Conservation (phyloP, 2,113 vertebrate species). For the Scalopus aquaticus region DNA sequence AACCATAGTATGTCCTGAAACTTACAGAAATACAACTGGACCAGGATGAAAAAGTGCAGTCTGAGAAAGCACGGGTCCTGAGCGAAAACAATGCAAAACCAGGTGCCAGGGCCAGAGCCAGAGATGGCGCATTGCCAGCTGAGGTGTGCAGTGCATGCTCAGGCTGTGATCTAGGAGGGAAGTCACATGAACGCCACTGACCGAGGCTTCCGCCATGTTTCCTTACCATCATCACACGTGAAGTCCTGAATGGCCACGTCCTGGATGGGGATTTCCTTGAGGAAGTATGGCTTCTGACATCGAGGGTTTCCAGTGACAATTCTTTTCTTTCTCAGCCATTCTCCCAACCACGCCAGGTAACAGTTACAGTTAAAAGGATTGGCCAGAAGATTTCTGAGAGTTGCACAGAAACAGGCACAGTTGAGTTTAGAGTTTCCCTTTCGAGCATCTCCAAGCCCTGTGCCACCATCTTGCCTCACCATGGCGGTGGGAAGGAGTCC, state of each 20-base stretch:
- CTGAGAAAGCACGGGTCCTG: background rate
- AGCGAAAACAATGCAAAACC: background rate
- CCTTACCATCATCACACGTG: constrained; percentile 96
- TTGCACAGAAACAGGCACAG: background rate
- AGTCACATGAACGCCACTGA: rapidly evolving
- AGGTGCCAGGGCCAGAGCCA: background rate
- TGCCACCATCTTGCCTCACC: background rate
- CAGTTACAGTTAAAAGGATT: constrained; percentile 99
- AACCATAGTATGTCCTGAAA: background rate
- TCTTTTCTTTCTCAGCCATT: constrained; percentile 97
- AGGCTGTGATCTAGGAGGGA: rapidly evolving
- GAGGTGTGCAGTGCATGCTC: too few relatives aligned
- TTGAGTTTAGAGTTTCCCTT: background rate
- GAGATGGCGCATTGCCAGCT: rapidly evolving
- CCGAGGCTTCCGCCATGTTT: background rate
- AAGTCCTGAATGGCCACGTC: constrained; percentile 99
- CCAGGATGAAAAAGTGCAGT: background rate
- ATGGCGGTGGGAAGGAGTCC: background rate
- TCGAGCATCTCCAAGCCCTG: background rate
- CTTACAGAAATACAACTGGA: background rate
- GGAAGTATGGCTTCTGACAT: constrained; percentile 97
- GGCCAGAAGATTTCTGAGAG: constrained; percentile 94
- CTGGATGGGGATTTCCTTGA: constrained; percentile 99
- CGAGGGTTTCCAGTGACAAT: constrained; percentile 98
- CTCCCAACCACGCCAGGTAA: constrained; percentile 96